phyloP scores from a whole-genome alignment of 2,113 vertebrate genomes.

The Gorsachius goisagi region DNA sequence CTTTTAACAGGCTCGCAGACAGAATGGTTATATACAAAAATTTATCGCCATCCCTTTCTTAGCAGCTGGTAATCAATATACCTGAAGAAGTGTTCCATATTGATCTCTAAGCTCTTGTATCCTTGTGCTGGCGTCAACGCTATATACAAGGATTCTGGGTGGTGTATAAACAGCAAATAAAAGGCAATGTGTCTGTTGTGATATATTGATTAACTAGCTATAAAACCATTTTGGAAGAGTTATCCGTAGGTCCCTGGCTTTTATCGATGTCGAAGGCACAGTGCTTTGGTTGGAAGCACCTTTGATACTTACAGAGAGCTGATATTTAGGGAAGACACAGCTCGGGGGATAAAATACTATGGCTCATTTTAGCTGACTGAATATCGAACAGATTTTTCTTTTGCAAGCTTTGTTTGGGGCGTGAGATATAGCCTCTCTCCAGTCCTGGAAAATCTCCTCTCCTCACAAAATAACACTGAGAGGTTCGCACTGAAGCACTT shows the following conservation, averaged over 20 bases:
- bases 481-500: not conserved
- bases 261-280: not conserved
- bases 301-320: not conserved
- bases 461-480: not conserved
- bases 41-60: not conserved
- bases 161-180: conserved; percentile 5
- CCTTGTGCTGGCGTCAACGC: not conserved
- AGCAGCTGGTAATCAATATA: conserved; percentile 12
- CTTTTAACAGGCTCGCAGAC: not conserved
- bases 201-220: conserved; percentile 11
- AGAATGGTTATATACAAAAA: not conserved
- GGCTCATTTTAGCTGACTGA: conserved; percentile 20
- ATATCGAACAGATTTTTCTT: not conserved
- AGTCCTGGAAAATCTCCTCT: not conserved
- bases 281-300: not conserved
- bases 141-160: not conserved
- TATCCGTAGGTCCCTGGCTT: not conserved
- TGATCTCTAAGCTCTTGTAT: not conserved
- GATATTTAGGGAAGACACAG: not conserved
- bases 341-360: conserved; percentile 3
- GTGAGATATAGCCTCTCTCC: not conserved
- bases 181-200: not conserved
- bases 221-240: conserved; percentile 39
- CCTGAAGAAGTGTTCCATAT: conserved; percentile 21
- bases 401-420: not conserved